Base-by-base conservation (phyloP, 2,888 invertebrate genomes). In the Sesia apiformis region DNA sequence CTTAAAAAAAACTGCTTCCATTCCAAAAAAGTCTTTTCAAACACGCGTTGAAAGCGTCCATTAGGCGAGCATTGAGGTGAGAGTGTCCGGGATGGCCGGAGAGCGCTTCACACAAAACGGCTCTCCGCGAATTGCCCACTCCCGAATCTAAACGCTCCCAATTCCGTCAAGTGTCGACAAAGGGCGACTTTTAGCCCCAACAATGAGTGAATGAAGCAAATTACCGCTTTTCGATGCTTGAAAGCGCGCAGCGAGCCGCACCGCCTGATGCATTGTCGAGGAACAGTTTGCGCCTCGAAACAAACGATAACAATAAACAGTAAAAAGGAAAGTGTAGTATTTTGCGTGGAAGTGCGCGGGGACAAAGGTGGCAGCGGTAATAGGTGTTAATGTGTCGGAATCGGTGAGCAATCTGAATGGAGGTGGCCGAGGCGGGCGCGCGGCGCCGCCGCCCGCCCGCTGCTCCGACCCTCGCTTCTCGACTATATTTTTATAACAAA, bases 291-390 rank as follows among this genome's bases (percentile, higher is more conserved):
- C 87, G 77, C 74, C 71, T 73, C 81, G 87, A 86, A 88, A 88
- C 86, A 87, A 87, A 82, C 81, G 84, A 76, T 81, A 78, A 87
- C 88, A 88, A 86, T 88, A 88, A 88, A 88, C 86, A 87, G 76
- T 84, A 79, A 83, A 86, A 86, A 84, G 82, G 80, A 87, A 84
- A 85, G 85, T 84, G 84, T 85, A 84, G 80, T 81, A 83, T 87
- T 85, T 84, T 83, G 81, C 75, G 81, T 78, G 78, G 74, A 75
- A 76, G 72, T 76, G 79, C 69, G 64, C 72, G 62, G 64, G 69
- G 65, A 84, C 82, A 85, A 87, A 77, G 73, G 77, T 73, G 60
- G 73, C 51, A 62, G 41, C 60, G 60, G 74, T 81, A 87, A 86
- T 87, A 82, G 81, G 88, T 84, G 88, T 83, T 87, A 88, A 87